These are phyloP conservation scores for Auanema sp. DNA, from an alignment of 2,888 invertebrate genomes.

Conservation along the genomic window DNA sequence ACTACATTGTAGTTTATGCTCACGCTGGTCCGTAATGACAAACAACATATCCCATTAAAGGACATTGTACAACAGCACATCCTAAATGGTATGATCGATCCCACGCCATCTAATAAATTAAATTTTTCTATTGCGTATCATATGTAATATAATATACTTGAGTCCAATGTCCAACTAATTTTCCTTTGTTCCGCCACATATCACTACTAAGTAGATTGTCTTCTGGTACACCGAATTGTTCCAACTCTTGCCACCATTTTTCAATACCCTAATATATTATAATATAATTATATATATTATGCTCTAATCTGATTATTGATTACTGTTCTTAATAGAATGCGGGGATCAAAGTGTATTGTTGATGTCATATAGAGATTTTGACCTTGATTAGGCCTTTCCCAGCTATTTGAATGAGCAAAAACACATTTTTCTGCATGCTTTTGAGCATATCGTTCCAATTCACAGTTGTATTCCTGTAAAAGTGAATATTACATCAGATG, in stretches of 20 bases:
- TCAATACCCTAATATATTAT: conserved; percentile 34
- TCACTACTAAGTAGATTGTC: conserved; percentile 36
- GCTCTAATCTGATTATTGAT: neutral
- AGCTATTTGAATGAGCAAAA: conserved; percentile 35
- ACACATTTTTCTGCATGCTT: conserved; percentile 43
- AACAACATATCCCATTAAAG: conserved; percentile 41
- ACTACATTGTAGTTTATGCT: conserved; percentile 6
- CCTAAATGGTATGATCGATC: conserved; percentile 36
- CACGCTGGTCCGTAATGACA: conserved; percentile 45
- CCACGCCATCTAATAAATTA: conserved; percentile 40
- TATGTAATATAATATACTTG: conserved; percentile 22
- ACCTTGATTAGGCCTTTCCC: conserved; percentile 40
- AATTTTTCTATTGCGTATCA: neutral
- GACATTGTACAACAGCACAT: conserved; percentile 36
- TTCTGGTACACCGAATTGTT: conserved; percentile 38
- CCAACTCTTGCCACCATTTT: conserved; percentile 47
- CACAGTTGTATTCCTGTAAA: conserved; percentile 38
- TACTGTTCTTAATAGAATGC: conserved; percentile 36
- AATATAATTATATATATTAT: neutral
- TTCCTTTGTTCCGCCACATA: conserved; percentile 39
- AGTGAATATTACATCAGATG: neutral
- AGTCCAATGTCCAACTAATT: conserved; percentile 42
- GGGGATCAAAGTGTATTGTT: conserved; percentile 27
- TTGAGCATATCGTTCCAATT: conserved; percentile 36
- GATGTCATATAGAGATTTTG: conserved; percentile 45